Evolutionary conservation across 2,113 vertebrate genomes (phyloP).

Genomic region (Cyanoderma ruficeps): DNA sequence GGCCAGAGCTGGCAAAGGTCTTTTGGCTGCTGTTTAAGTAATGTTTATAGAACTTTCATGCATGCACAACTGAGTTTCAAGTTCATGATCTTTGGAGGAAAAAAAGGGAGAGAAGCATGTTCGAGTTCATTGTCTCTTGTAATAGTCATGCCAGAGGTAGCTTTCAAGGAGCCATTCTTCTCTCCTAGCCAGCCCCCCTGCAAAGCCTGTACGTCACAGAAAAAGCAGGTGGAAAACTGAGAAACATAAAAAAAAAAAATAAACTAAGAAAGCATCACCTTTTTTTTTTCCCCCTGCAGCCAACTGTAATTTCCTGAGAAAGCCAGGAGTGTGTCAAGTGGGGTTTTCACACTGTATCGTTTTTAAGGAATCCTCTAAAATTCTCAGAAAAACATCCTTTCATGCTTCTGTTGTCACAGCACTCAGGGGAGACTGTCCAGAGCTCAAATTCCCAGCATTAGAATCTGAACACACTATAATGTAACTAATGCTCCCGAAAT

Average conservation of each 20-base stretch:
- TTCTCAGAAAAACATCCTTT: slow-evolving; percentile 54
- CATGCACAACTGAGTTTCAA: slow-evolving; percentile 54
- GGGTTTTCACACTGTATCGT: slow-evolving; percentile 12
- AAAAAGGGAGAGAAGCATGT: slow-evolving; percentile 44
- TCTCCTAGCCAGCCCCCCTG: not conserved
- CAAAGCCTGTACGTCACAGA: not conserved
- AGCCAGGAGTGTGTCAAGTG: slow-evolving; percentile 19
- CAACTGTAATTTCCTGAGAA: slow-evolving; percentile 18
- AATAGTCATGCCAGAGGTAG: slow-evolving; percentile 15
- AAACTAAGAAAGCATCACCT: not conserved
- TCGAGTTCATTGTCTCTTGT: slow-evolving; percentile 51
- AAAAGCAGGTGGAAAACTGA: not conserved
- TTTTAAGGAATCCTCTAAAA: slow-evolving; percentile 51
- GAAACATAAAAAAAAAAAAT: not conserved
- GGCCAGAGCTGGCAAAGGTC: slow-evolving; percentile 49
- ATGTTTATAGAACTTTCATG: slow-evolving; percentile 56
- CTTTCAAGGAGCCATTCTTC: slow-evolving; percentile 13
- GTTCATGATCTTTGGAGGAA: slow-evolving; percentile 35
- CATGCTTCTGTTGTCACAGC: slow-evolving; percentile 47
- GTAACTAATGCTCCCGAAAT: slow-evolving; percentile 44
- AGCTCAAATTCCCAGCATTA: slow-evolving; percentile 36
- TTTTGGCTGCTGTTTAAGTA: slow-evolving; percentile 59
- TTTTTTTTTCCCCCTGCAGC: not conserved
- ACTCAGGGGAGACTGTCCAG: slow-evolving; percentile 39
- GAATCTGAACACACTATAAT: slow-evolving; percentile 49